Percentiles rank a stretch among this genome's conserved stretches.
Conservation (phyloP, 2,113 vertebrate genomes). For the Osmerus eperlanus region DNA sequence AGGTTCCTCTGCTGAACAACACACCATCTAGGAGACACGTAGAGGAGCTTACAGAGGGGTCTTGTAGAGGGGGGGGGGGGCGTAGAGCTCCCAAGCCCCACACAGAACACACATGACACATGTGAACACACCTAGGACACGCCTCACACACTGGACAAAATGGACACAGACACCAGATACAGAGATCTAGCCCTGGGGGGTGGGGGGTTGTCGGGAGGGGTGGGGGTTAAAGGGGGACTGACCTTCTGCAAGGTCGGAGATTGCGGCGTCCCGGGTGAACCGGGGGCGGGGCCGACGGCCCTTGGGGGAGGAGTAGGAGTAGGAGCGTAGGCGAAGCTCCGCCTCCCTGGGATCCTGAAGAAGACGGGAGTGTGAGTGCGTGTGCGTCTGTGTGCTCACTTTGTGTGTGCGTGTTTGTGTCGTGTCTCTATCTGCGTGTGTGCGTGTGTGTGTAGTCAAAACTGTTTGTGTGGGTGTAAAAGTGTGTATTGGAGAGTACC, state of each 20-base stretch:
- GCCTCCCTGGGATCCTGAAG: constrained; percentile 70
- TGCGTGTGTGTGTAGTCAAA: not conserved
- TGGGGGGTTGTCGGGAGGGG: too few species aligned
- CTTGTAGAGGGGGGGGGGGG: constrained; percentile 39
- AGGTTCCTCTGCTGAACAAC: constrained; percentile 54
- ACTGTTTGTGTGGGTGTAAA: not conserved
- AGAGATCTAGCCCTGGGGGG: constrained; percentile 40
- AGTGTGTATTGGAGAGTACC: constrained; percentile 41
- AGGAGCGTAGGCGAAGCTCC: constrained; percentile 85
- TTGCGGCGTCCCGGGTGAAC: constrained; percentile 68
- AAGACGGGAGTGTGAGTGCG: constrained; percentile 1
- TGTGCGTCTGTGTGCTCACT: not conserved
- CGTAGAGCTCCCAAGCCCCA: not conserved
- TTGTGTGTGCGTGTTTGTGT: constrained; percentile 1
- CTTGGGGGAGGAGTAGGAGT: constrained; percentile 89
- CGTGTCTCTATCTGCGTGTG: not conserved
- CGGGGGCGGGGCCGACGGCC: constrained; percentile 67
- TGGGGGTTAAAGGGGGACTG: too few species aligned
- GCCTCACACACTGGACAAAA: too few species aligned
- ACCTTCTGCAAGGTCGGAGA: constrained; percentile 78
- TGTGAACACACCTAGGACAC: not conserved
- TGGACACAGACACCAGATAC: constrained; percentile 29
- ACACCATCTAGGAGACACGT: constrained; percentile 64
- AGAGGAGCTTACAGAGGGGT: constrained; percentile 48
- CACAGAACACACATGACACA: not conserved